phyloP scores from a whole-genome alignment of 2,113 vertebrate genomes.

The Thalassarche chlororhynchos region DNA sequence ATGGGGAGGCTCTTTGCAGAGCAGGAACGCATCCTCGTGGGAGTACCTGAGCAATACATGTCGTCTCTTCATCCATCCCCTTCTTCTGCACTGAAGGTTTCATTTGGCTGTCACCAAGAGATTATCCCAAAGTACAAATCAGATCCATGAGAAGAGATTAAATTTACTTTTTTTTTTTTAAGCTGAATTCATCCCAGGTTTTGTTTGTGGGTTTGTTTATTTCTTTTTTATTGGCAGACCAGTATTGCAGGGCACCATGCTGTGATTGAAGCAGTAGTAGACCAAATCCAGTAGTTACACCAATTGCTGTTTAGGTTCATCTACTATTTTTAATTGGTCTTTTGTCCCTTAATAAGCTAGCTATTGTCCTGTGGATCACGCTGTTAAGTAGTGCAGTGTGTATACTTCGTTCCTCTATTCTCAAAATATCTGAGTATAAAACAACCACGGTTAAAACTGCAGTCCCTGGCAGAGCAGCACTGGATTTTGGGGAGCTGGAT shows the following conservation, averaged over 20 bases:
- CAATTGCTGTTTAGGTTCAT: not conserved
- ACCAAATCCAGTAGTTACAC: not conserved
- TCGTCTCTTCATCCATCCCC: not conserved
- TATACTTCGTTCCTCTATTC: not conserved
- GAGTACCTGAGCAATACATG: fast-evolving
- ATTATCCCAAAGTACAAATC: not conserved
- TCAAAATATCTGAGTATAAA: not conserved
- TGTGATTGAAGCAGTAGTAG: not conserved
- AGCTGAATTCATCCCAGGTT: not conserved
- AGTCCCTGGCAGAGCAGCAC: not conserved
- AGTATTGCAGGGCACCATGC: not conserved
- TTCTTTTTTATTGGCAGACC: not conserved
- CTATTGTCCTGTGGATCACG: not conserved
- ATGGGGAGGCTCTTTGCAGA: not conserved
- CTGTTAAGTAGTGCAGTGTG: not conserved
- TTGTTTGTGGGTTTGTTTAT: not conserved
- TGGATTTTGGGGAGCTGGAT: not conserved
- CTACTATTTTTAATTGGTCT: not conserved
- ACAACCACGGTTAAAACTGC: fast-evolving
- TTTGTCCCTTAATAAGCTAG: not conserved
- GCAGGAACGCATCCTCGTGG: not conserved
- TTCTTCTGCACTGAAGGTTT: not conserved
- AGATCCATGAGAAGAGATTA: not conserved
- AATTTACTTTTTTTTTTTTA: not conserved
- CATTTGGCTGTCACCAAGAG: not conserved